phyloP scores from a whole-genome alignment of 2,888 invertebrate species.

The Pandemis corylana region DNA sequence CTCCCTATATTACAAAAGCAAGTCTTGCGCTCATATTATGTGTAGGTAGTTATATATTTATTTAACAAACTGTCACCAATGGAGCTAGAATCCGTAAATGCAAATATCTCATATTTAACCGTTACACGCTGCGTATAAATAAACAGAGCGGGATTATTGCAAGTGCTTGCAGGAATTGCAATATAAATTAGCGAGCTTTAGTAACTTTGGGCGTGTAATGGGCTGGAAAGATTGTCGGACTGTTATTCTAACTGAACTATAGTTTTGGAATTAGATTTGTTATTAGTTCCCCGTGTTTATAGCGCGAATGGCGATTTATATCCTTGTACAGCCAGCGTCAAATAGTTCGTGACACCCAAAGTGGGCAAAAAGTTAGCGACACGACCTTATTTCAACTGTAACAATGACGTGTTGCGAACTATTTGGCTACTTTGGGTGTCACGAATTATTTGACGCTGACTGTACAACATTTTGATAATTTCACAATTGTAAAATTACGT shows the following conservation, averaged over 20 bases:
- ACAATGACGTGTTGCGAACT: too few relatives aligned
- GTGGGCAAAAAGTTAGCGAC: too few relatives aligned
- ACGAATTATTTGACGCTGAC: too few relatives aligned
- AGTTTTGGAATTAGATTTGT: conserved; percentile 2
- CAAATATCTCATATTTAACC: conserved; percentile 33
- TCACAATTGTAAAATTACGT: too few relatives aligned
- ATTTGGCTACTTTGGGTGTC: too few relatives aligned
- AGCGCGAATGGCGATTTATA: neutral
- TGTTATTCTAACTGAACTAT: conserved; percentile 32
- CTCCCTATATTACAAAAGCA: too few relatives aligned
- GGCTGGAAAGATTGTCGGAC: conserved; percentile 37
- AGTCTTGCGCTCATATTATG: neutral
- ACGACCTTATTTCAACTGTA: too few relatives aligned
- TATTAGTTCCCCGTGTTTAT: neutral
- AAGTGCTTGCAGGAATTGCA: conserved; percentile 30
- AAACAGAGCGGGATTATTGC: conserved; percentile 28
- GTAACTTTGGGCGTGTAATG: conserved; percentile 39
- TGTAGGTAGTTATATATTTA: neutral
- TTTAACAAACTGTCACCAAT: neutral
- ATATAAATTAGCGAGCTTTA: conserved; percentile 39
- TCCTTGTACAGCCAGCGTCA: neutral
- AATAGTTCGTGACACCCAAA: too few relatives aligned
- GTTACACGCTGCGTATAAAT: conserved; percentile 20
- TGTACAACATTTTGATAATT: too few relatives aligned
- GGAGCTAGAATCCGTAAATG: conserved; percentile 5